These are phyloP conservation scores for Anarhynchus alexandrinus DNA, from an alignment of 2,113 vertebrate species.

Conservation along the genomic window DNA sequence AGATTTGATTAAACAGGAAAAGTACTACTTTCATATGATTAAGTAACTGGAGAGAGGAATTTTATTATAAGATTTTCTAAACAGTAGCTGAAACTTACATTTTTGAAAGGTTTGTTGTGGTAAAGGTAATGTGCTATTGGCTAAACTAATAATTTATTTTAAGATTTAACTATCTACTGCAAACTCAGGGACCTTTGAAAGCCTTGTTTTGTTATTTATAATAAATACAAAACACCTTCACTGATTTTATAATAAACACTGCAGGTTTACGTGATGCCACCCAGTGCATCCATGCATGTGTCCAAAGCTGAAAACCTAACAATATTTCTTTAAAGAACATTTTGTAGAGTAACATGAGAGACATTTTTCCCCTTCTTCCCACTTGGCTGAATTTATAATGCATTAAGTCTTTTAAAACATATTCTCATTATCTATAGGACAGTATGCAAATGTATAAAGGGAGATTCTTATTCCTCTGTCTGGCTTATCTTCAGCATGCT, in stretches of 20 bases:
- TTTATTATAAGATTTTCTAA: neutral
- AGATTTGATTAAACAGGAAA: slow-evolving; percentile 34
- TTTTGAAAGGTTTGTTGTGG: neutral
- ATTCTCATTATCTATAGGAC: neutral
- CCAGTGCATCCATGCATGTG: neutral
- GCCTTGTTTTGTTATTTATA: neutral
- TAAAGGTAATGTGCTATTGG: neutral
- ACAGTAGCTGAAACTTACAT: neutral
- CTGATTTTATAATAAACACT: neutral
- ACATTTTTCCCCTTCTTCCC: neutral
- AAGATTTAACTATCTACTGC: neutral
- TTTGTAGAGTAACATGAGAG: neutral
- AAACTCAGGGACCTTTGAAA: neutral
- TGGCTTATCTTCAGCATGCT: neutral
- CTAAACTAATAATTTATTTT: neutral
- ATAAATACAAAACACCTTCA: neutral
- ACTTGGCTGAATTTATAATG: neutral
- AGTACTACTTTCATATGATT: slow-evolving; percentile 12
- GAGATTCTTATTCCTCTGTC: neutral
- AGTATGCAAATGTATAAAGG: neutral
- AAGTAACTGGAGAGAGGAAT: neutral
- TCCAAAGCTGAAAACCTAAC: neutral
- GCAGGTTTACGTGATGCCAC: neutral
- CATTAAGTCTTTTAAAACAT: neutral
- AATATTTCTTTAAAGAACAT: neutral